A percentile compares a stretch with the other conserved stretches of the same genome.
These are phyloP conservation scores for Marmota flaviventris DNA, from an alignment of 2,113 vertebrate genomes.

Conservation along the genomic window DNA sequence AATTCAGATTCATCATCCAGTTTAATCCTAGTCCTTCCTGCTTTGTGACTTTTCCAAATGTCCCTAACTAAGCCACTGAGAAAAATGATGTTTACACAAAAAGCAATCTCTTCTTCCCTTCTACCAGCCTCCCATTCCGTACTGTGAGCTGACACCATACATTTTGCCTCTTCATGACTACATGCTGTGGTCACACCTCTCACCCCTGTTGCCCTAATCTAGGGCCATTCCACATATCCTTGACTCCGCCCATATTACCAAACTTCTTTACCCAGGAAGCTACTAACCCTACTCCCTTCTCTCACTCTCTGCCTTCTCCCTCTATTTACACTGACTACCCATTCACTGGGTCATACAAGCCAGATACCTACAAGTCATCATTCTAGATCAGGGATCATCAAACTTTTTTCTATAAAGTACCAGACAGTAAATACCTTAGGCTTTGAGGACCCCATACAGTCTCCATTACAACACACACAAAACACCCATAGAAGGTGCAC, in stretches of 20 bases:
- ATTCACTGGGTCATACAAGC: not conserved
- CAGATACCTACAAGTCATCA: not conserved
- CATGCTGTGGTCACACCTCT: too few species aligned
- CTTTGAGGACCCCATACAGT: too few species aligned
- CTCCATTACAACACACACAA: too few species aligned
- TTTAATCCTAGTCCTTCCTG: not conserved
- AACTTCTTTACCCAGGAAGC: too few species aligned
- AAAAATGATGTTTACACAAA: slow-evolving; percentile 2
- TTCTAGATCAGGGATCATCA: not conserved
- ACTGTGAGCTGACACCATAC: not conserved
- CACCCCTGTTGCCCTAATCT: too few species aligned
- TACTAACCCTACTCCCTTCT: too few species aligned
- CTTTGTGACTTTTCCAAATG: slow-evolving; percentile 24
- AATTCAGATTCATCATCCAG: not conserved
- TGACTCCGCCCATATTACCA: too few species aligned
- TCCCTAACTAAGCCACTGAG: not conserved
- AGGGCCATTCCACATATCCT: too few species aligned
- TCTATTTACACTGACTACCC: too few species aligned
- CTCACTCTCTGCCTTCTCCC: too few species aligned
- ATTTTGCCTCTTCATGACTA: not conserved
- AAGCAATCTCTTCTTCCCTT: not conserved
- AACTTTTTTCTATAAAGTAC: not conserved
- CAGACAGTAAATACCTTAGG: too few species aligned
- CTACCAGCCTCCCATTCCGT: not conserved
- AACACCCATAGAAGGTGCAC: too few species aligned